Evolutionary conservation across 2,113 vertebrate species (phyloP).

Genomic region (Spizaetus ornatus): DNA sequence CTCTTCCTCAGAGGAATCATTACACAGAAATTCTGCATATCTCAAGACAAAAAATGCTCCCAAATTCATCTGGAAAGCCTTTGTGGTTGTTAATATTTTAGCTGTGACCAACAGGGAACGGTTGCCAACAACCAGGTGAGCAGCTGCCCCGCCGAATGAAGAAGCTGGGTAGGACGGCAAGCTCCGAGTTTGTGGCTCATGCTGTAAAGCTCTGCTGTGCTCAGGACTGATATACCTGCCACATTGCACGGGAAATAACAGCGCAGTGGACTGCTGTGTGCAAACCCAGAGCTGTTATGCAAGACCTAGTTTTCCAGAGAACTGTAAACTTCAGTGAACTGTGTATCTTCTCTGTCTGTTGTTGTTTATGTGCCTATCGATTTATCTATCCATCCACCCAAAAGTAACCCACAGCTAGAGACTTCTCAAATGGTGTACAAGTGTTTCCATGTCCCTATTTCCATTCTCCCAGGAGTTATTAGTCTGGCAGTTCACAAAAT

Average conservation of each 20-base stretch:
- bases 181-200: background rate
- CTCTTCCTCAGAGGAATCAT: background rate
- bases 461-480: background rate
- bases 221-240: background rate
- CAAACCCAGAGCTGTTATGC: background rate
- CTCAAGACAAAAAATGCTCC: background rate
- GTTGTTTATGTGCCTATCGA: constrained; percentile 18
- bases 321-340: constrained; percentile 25
- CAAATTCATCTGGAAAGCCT: background rate
- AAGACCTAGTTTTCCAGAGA: constrained; percentile 13
- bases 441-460: background rate
- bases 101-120: background rate
- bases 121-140: background rate
- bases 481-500: constrained; percentile 15
- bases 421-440: background rate
- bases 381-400: background rate
- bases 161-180: background rate
- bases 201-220: background rate
- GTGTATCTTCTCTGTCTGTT: background rate
- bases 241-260: background rate
- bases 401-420: background rate
- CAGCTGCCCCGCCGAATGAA: background rate
- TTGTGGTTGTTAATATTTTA: background rate
- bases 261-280: background rate
- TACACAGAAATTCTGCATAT: background rate